Evolutionary conservation across 37 sponge, comb jelly and placozoan genomes (phyloP), one percentile per base, ranked within the genome.

Genomic region (Ianthella basta): DNA sequence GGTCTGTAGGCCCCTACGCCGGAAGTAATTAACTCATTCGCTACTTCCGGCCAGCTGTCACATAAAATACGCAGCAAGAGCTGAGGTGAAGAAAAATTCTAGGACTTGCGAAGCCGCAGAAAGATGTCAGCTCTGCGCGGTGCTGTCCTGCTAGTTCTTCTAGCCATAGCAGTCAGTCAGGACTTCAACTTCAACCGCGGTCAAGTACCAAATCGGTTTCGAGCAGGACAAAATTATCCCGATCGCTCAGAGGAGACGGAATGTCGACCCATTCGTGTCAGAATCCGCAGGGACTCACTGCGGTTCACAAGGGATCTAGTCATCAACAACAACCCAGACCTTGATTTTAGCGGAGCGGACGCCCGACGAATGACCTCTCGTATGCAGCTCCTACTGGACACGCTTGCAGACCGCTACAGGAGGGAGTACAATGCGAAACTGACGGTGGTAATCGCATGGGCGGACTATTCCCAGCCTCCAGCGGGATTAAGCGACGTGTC

Each of bases 231-330:
- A 41, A 81, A 63, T 78, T 95, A 90, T 60, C 96, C 96, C 4
- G 75, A 85, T 39, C 30, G 91, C 16, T 66, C 44, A 33, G 96
- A 92, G 78, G 80, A 86, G 19, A 86, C 75, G 18, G 85, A 90
- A 37, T 95, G 96, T 56, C 69, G 88, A 16, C 92, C 93, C 19
- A 95, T 95, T n/a, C 72, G 82, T 6, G 74, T 92, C 27, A 73
- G 86, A 25, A 84, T 95, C 19, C 59, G n/a, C 27, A 75, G 96
- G n/a, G 68, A 82, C 69, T 92, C 96, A 8, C 37, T 80, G 16
- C 88, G 88, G 20, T 95, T 84, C 40, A 56, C 55, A 15, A 55
- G 74, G 6, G 73, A 85, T 18, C 83, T 94, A n/a, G 86, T 88
- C 57, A 75, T 44, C 20, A 87, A 87, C 53, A 78, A 41, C 39